Percentiles rank a stretch among this genome's conserved stretches.
phyloP scores from a whole-genome alignment of 1,140 invertebrate genomes.

The Steinernema feltiae region DNA sequence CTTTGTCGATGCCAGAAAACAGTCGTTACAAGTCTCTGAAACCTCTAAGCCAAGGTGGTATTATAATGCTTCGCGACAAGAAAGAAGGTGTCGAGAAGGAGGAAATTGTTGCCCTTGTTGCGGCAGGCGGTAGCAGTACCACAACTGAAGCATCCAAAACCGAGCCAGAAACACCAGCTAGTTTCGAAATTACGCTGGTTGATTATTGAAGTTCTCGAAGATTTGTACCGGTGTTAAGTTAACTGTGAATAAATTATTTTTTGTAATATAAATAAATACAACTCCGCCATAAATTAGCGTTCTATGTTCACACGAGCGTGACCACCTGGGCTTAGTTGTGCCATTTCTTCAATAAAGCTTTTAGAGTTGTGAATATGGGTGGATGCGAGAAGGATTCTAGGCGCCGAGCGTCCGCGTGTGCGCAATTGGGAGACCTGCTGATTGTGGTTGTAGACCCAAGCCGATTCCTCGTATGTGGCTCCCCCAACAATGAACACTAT shows the following conservation, averaged over 20 bases:
- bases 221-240: too few species aligned
- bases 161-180: conserved; percentile 33
- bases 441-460: conserved; percentile 65
- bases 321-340: not conserved
- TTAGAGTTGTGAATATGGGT: not conserved
- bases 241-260: conserved; percentile 5
- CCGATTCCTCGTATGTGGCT: conserved; percentile 89
- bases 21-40: conserved; percentile 78
- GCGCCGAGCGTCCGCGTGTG: not conserved
- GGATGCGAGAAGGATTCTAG: not conserved
- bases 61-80: conserved; percentile 77
- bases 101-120: conserved; percentile 85
- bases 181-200: conserved; percentile 43
- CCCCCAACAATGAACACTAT: conserved; percentile 92
- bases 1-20: conserved; percentile 73
- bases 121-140: conserved; percentile 58
- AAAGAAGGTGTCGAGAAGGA: conserved; percentile 70
- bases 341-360: not conserved
- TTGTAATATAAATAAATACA: not conserved
- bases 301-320: not conserved
- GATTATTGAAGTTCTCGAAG: conserved; percentile 36
- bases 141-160: conserved; percentile 24
- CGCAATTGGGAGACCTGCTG: not conserved
- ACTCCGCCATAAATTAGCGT: not conserved
- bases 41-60: conserved; percentile 76